A percentile compares a stretch with the other conserved stretches of the same genome.
Conservation (phyloP, 2,888 invertebrate genomes). For the Sipunculus nudus region DNA sequence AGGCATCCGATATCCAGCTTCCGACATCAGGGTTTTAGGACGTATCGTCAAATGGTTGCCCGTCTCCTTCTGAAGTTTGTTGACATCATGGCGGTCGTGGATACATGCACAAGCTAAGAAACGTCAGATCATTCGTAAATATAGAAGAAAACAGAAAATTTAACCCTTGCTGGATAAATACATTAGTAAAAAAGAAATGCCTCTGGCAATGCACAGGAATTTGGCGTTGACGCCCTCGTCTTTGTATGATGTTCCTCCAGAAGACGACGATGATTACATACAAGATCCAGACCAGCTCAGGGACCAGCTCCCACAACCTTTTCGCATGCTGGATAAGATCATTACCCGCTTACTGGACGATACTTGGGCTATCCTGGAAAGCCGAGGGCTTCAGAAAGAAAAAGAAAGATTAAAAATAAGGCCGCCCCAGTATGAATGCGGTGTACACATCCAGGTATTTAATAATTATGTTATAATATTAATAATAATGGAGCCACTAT, state of each 20-base stretch:
- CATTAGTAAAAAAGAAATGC: too few species aligned
- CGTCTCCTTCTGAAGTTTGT: slow-evolving; percentile 29
- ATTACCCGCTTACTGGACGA: slow-evolving; percentile 51
- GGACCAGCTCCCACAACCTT: slow-evolving; percentile 61
- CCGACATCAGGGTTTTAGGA: too few species aligned
- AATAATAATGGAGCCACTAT: too few species aligned
- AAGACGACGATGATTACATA: slow-evolving; percentile 58
- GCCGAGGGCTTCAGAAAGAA: slow-evolving; percentile 47
- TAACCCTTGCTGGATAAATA: too few species aligned
- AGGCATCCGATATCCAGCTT: too few species aligned
- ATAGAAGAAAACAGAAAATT: too few species aligned
- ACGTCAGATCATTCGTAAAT: too few species aligned
- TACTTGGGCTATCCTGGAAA: slow-evolving; percentile 54
- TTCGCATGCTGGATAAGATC: slow-evolving; percentile 61
- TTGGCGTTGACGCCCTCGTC: slow-evolving; percentile 56
- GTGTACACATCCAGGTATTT: slow-evolving; percentile 42
- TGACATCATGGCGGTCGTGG: slow-evolving; percentile 40
- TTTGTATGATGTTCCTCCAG: slow-evolving; percentile 32
- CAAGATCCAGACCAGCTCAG: slow-evolving; percentile 58
- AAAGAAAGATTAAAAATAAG: slow-evolving; percentile 48
- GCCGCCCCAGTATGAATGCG: slow-evolving; percentile 53
- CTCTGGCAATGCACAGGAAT: too few species aligned
- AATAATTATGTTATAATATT: too few species aligned
- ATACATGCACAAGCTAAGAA: slow-evolving; percentile 29
- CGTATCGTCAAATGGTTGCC: too few species aligned